Evolutionary conservation across 2,888 invertebrate species (phyloP), one percentile per base, ranked within the genome.

Genomic region (Andrena chrysosceles): DNA sequence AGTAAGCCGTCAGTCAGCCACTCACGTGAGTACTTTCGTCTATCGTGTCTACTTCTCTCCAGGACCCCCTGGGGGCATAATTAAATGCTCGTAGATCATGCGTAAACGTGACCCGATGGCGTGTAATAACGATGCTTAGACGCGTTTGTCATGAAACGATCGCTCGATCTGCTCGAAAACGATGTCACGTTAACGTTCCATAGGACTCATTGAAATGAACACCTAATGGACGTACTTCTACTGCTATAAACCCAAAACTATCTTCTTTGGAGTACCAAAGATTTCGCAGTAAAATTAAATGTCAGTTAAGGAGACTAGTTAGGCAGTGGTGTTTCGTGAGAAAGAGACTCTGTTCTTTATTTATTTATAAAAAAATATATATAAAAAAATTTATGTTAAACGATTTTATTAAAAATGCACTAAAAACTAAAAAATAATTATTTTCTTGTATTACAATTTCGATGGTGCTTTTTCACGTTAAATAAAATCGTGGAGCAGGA

Each of bases 61-160:
- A 33, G n/a, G 16, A 33, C 26, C 66, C 20, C 68, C 52, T 13
- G 64, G 42, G 31, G 70, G 54, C 75, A 66, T 69, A 81, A 86
- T 86, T 86, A 66, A 71, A 81, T 63, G 67, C 63, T 71, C 77
- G 76, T 70, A 76, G 62, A 81, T 86, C 66, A 76, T 54, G 63
- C 26, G 66, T 70, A 67, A 73, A 78, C 60, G 60, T 59, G 49
- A 35, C 29, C 48, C 29, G 66, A 69, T 75, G 49, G 48, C 54
- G 31, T 59, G 60, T 73, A 79, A 81, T 64, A 62, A 83, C 64
- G 63, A 75, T 52, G 72, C 75, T 64, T 48, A 54, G 63, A 31
- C 56, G 26, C 63, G 60, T 68, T 72, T 59, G 64, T 69, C 60
- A 31, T n/a, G 54, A 26, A 63, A 74, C 66, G 83, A 72, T 84